A percentile compares a stretch with the other conserved stretches of the same genome.
Conservation (phyloP, 2,113 vertebrate species). For the Hirundichthys speculiger region DNA sequence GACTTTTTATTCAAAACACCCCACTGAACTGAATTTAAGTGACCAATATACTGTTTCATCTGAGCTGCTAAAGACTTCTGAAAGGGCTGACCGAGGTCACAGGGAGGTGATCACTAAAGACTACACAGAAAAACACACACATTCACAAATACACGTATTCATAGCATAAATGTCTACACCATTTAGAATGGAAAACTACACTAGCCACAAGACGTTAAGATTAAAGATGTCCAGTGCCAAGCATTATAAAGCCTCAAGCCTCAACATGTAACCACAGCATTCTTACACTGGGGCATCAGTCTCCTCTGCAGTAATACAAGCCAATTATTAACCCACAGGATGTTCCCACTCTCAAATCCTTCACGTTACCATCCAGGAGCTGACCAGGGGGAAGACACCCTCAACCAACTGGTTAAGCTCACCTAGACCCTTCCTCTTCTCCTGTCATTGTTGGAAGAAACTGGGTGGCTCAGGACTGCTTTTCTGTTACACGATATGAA, state of each 20-base stretch:
- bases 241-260: slow-evolving; percentile 61
- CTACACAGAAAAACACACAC: slow-evolving; percentile 34
- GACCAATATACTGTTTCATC: slow-evolving; percentile 27
- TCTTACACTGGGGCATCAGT: slow-evolving; percentile 71
- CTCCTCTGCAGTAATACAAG: slow-evolving; percentile 47
- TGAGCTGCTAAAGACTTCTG: slow-evolving; percentile 36
- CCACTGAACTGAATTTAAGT: slow-evolving; percentile 15
- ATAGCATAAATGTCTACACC: slow-evolving; percentile 39
- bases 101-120: slow-evolving; percentile 36
- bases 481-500: background rate
- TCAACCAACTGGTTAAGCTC: slow-evolving; percentile 14
- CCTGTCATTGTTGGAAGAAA: slow-evolving; percentile 19
- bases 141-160: slow-evolving; percentile 19
- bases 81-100: slow-evolving; percentile 46
- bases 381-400: slow-evolving; percentile 49
- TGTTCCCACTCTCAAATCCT: slow-evolving; percentile 60
- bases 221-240: slow-evolving; percentile 70
- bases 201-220: slow-evolving; percentile 64
- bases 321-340: slow-evolving; percentile 74
- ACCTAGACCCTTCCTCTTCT: slow-evolving; percentile 3
- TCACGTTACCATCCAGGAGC: slow-evolving; percentile 34
- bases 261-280: slow-evolving; percentile 70
- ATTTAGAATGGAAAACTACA: slow-evolving; percentile 61
- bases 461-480: slow-evolving; percentile 19
- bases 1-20: no score